Percentiles rank a stretch among this genome's conserved stretches.
Conservation (phyloP, 2,797 vertebrate species). For the Serranus cabrilla region DNA sequence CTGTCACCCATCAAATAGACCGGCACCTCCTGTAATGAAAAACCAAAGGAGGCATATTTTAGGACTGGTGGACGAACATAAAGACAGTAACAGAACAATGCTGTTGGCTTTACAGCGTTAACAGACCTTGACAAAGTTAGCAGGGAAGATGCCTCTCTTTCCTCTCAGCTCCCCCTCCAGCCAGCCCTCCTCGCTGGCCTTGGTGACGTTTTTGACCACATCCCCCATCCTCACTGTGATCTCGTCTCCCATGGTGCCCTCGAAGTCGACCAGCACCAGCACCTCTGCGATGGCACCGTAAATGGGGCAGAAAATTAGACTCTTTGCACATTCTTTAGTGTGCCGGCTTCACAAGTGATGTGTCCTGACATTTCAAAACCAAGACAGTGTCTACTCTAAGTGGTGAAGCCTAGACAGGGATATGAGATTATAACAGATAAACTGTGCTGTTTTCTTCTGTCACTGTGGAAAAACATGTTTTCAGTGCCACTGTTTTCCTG, state of each 20-base stretch:
- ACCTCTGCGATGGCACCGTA: conserved; percentile 81
- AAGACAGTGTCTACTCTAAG: conserved; percentile 19
- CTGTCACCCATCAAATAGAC: conserved; percentile 80
- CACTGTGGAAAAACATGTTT: background rate
- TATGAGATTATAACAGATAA: conserved; percentile 5
- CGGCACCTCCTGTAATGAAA: conserved; percentile 83
- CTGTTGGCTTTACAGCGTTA: background rate
- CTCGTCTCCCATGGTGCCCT: conserved; percentile 85
- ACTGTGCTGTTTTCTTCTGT: background rate
- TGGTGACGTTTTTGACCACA: conserved; percentile 86
- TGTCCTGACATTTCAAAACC: conserved; percentile 52
- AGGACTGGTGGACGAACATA: background rate
- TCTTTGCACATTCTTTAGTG: conserved; percentile 26
- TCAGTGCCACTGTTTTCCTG: background rate
- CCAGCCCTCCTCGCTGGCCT: conserved; percentile 87
- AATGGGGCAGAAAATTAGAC: conserved; percentile 72
- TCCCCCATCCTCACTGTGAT: conserved; percentile 86
- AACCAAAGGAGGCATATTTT: background rate
- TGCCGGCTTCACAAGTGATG: conserved; percentile 42
- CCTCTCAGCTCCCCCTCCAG: conserved; percentile 87
- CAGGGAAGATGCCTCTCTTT: conserved; percentile 88
- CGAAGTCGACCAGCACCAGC: conserved; percentile 89
- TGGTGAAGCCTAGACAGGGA: conserved; percentile 12
- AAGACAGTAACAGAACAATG: background rate
- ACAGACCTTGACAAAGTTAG: conserved; percentile 88